Conservation (phyloP, 2,888 invertebrate genomes). For the Agapetus fuscipes region DNA sequence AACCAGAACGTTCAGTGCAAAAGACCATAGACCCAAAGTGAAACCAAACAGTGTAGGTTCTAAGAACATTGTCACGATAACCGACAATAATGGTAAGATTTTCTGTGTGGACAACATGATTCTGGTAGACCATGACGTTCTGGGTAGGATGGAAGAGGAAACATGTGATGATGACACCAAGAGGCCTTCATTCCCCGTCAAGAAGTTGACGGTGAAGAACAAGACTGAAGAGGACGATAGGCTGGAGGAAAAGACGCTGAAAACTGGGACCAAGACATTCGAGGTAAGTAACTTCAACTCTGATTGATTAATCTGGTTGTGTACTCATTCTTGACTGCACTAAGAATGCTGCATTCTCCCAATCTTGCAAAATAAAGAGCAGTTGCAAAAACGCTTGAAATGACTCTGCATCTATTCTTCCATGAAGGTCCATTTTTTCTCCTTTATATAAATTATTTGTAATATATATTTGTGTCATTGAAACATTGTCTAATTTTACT, state of each 20-base stretch:
- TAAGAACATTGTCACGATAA: slow-evolving; percentile 13
- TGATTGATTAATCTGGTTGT: neutral
- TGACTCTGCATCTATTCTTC: too few relatives aligned
- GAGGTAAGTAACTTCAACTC: slow-evolving; percentile 12
- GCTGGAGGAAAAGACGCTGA: slow-evolving; percentile 2
- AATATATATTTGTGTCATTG: too few relatives aligned
- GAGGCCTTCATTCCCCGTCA: slow-evolving; percentile 4
- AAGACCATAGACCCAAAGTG: too few relatives aligned
- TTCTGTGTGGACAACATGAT: slow-evolving; percentile 20
- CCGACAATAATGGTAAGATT: slow-evolving; percentile 19
- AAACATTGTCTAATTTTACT: too few relatives aligned
- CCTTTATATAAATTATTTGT: too few relatives aligned
- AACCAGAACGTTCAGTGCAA: too few relatives aligned
- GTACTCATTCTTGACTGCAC: too few relatives aligned
- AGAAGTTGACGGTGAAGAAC: slow-evolving; percentile 16
- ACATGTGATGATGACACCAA: slow-evolving; percentile 5
- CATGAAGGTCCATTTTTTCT: too few relatives aligned
- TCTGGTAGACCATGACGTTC: slow-evolving; percentile 18
- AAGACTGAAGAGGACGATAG: slow-evolving; percentile 9
- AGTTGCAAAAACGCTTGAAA: too few relatives aligned
- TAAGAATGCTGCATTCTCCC: too few relatives aligned
- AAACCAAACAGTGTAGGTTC: neutral
- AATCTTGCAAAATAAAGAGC: too few relatives aligned
- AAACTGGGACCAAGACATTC: slow-evolving; percentile 12
- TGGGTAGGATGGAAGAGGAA: slow-evolving; percentile 8